Conservation (phyloP, 2,888 invertebrate genomes). For the Caenorhabditis sinica region DNA sequence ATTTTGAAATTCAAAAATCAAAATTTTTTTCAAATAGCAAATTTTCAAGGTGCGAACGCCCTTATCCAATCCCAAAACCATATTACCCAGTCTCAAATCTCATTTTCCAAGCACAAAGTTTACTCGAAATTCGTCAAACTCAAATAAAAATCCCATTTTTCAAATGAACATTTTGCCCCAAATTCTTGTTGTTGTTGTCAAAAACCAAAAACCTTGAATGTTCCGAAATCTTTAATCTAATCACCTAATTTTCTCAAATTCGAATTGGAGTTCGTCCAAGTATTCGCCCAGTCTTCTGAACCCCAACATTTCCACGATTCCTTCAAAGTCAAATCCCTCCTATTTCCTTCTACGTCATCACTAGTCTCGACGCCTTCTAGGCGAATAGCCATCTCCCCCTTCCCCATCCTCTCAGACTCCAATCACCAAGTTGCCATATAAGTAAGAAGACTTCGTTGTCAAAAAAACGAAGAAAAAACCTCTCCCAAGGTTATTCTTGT, state of each 20-base stretch:
- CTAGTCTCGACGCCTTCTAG: slow-evolving; percentile 13
- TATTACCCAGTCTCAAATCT: too few species aligned
- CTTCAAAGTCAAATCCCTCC: too few species aligned
- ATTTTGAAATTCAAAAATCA: not conserved
- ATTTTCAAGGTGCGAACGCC: too few species aligned
- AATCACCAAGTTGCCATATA: slow-evolving; percentile 55
- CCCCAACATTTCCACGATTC: too few species aligned
- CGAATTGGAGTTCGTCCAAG: not conserved
- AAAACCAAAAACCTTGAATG: too few species aligned
- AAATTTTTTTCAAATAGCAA: too few species aligned
- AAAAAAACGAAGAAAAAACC: not conserved
- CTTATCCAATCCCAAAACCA: too few species aligned
- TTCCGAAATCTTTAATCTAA: not conserved
- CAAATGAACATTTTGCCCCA: too few species aligned
- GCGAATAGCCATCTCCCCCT: slow-evolving; percentile 29
- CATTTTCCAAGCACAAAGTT: too few species aligned
- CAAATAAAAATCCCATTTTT: too few species aligned
- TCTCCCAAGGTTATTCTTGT: slow-evolving; percentile 17
- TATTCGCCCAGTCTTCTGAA: not conserved
- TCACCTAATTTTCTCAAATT: not conserved
- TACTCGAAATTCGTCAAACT: too few species aligned
- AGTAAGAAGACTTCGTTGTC: too few species aligned
- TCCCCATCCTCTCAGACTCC: slow-evolving; percentile 28
- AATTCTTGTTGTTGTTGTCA: not conserved
- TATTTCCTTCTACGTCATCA: not conserved